Evolutionary conservation across 2,797 vertebrate species (phyloP), one percentile per base, ranked within the genome.

Genomic region (Phyllotis vaccarum): DNA sequence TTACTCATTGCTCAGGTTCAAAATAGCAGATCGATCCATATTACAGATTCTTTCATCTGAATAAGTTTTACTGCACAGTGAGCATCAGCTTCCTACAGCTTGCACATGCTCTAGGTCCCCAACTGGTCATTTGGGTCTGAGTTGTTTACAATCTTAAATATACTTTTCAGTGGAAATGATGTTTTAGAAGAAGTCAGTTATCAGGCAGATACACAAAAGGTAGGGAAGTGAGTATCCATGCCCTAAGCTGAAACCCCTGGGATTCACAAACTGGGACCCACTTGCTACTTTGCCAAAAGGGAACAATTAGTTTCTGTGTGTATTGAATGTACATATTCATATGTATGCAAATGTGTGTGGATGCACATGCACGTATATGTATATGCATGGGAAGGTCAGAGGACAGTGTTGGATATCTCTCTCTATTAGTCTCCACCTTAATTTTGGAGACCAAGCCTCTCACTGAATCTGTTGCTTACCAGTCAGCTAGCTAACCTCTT

Each of bases 101-200:
- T 72, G 68, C 3, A 68, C 92, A 52, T 14, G 70, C 46, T 60
- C 70, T 87, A n/a, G 68, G 40, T 75, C 91, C 19, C 43, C 54
- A 72, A 92, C 83, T 43, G 31, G 74, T 74, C 66, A 78, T 94
- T 81, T 93, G 17, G 49, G 58, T 86, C 83, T 37, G 49, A 83
- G 7, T 64, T 81, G 7, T 68, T 96, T 81, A 93, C 40, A 52
- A 83, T 86, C 90, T 91, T 43, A 93, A 81, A 91, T 22, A 85
- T 17, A 75, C 62, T 90, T 93, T 95, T 56, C 31, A 54, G 81
- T 21, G 80, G 80, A 76, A 31, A 24, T 31, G 11, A 31, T 46
- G 40, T 92, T 85, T 93, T 78, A 34, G 86, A 93, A 93, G 40
- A 43, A 2, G 3, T 80, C 74, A 40, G 62, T 14, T 34, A 1